phyloP scores from a whole-genome alignment of 2,113 vertebrate species.

The Typhlomys cinereus region DNA sequence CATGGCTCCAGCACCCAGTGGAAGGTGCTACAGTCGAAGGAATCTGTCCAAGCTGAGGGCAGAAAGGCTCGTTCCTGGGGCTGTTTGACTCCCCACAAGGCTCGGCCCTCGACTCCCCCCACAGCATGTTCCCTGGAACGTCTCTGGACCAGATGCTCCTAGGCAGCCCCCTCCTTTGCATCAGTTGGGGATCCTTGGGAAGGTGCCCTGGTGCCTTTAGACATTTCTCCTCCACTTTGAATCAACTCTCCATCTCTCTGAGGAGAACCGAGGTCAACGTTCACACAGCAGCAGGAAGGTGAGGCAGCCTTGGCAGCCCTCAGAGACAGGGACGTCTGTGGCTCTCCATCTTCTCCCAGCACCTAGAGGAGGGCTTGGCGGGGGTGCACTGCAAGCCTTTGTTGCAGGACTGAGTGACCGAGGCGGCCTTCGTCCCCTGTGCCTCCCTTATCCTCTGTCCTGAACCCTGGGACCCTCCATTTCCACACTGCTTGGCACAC shows the following conservation, averaged over 20 bases:
- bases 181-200: neutral
- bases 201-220: too few species aligned
- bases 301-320: neutral
- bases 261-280: neutral
- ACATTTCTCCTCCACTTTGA: neutral
- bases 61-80: neutral
- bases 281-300: neutral
- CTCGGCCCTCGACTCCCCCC: neutral
- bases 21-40: neutral
- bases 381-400: fast-evolving
- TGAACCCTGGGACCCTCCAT: neutral
- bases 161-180: neutral
- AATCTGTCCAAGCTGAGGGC: neutral
- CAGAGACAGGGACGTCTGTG: fast-evolving
- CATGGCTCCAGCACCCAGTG: neutral
- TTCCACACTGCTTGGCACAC: fast-evolving
- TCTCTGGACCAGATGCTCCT: neutral
- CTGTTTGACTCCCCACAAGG: neutral
- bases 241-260: neutral
- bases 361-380: neutral
- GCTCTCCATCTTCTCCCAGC: neutral
- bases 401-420: neutral
- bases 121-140: neutral
- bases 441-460: neutral
- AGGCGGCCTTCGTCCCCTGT: neutral